Base-by-base conservation (phyloP, 2,888 invertebrate genomes). In the Frankliniella intonsa region DNA sequence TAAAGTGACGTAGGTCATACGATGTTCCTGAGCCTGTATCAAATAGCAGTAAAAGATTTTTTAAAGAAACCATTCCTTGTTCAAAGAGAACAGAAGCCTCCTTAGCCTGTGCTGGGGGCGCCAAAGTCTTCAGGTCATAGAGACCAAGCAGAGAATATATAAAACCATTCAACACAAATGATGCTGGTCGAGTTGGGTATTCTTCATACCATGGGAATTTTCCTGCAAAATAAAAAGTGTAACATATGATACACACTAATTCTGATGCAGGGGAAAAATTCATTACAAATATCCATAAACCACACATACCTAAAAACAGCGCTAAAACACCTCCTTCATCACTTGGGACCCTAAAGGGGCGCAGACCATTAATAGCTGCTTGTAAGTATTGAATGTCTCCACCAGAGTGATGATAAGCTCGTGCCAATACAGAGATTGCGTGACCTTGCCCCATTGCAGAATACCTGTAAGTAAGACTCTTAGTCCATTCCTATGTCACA, bases 381-480 rank as follows among this genome's bases (percentile, higher is more conserved):
- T 92, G 91, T 84, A 98, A 90, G 88, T 97, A 99, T 80, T 90
- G 88, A 83, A 90, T 89, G 86, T 94, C 93, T 0, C 94, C 94
- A 80, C 92, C 91, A 50, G 96, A 96, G 87, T 93, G 93, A 88
- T 94, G 90, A 89, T 94, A 97, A 0, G 98, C 98, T 85, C 99
- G 91, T 0, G 96, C 92, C 81, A 99, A 90, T n/a, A 99, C 92
- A 0, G 98, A 98, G 85, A 99, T 94, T 49, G 94, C 96, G 88
- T 99, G 99, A 0, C 99, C 99, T 88, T 99, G 99, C 3, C 97
- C 97, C 99, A 99, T 99, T 0, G 98, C 97, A 0, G 98, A 98
- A 88, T 97, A 94, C 94, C 94, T 92, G 83, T 55, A 83, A 62
- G 2, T 38, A 2, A 38, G 38, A 38, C 38, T 38, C 11, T 22